A percentile compares a stretch with the other conserved stretches of the same genome.
phyloP scores from a whole-genome alignment of 1,140 invertebrate species.

The Drosophila guanche region DNA sequence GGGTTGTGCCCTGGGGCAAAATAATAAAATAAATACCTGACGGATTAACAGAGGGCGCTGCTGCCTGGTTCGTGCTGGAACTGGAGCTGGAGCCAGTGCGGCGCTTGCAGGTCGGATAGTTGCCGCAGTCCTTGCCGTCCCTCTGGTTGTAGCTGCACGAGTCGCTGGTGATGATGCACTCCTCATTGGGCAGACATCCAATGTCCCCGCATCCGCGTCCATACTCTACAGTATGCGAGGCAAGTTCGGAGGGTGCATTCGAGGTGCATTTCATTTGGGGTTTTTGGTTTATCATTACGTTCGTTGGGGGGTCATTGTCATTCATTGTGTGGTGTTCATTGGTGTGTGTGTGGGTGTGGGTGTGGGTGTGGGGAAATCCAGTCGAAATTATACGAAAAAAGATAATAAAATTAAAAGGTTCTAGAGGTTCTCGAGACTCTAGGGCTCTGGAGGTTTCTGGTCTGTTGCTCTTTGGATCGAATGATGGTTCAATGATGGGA shows the following conservation, averaged over 20 bases:
- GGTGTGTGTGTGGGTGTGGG: conserved; percentile 12
- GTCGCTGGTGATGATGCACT: conserved; percentile 89
- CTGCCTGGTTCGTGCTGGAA: conserved; percentile 49
- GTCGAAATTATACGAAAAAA: conserved; percentile 33
- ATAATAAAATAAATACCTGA: conserved; percentile 79
- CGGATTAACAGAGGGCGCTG: conserved; percentile 74
- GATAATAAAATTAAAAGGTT: conserved; percentile 15
- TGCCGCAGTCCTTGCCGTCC: conserved; percentile 86
- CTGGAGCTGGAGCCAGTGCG: conserved; percentile 83
- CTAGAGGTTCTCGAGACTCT: conserved; percentile 3
- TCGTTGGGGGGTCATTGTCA: neutral
- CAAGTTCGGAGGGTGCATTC: neutral
- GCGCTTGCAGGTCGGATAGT: conserved; percentile 87
- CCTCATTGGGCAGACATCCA: conserved; percentile 88
- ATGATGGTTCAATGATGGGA: conserved; percentile 41
- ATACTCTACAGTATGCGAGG: conserved; percentile 85
- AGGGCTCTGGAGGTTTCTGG: conserved; percentile 7
- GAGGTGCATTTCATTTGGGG: neutral
- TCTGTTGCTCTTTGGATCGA: neutral
- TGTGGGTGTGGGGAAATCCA: neutral
- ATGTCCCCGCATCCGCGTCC: conserved; percentile 90
- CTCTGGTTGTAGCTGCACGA: conserved; percentile 86
- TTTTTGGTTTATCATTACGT: neutral
- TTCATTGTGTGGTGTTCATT: too few species aligned
- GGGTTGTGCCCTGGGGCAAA: conserved; percentile 16